phyloP scores from a whole-genome alignment of 2,888 invertebrate species.

The Panopea generosa region DNA sequence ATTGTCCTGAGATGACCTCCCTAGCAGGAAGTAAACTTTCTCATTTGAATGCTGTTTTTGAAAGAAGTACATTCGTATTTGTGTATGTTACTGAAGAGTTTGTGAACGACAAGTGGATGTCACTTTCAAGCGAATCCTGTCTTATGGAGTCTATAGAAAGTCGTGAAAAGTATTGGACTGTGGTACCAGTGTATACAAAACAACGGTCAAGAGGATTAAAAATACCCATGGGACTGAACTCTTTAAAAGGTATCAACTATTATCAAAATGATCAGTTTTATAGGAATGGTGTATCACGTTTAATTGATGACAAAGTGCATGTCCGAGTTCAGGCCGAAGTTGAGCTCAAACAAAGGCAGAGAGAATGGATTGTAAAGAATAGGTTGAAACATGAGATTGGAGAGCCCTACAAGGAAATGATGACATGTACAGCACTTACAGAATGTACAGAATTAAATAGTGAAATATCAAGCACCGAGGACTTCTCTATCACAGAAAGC shows the following conservation, averaged over 20 bases:
- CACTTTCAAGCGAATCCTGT: conserved; percentile 73
- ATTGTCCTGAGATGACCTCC: conserved; percentile 57
- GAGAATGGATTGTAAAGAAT: conserved; percentile 48
- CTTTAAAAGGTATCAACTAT: conserved; percentile 75
- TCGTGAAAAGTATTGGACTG: conserved; percentile 74
- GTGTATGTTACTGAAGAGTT: conserved; percentile 73
- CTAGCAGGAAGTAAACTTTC: conserved; percentile 40
- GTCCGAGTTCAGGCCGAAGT: conserved; percentile 40
- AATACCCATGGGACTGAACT: conserved; percentile 73
- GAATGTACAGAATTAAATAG: too few relatives aligned
- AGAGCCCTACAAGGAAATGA: too few relatives aligned
- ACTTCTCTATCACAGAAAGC: too few relatives aligned
- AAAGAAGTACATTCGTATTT: conserved; percentile 76
- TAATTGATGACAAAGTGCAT: conserved; percentile 69
- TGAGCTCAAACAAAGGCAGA: conserved; percentile 40
- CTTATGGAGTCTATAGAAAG: conserved; percentile 76
- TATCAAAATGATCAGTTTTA: conserved; percentile 73
- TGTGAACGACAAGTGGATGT: conserved; percentile 71
- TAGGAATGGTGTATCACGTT: conserved; percentile 61
- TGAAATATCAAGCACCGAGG: too few relatives aligned
- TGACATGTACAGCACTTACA: too few relatives aligned
- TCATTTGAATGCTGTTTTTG: conserved; percentile 63
- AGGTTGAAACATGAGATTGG: too few relatives aligned
- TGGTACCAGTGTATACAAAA: conserved; percentile 76
- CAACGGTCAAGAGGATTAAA: conserved; percentile 44